These are phyloP conservation scores for Etheostoma nigrum DNA, from an alignment of 2,797 vertebrate genomes.

Conservation along the genomic window DNA sequence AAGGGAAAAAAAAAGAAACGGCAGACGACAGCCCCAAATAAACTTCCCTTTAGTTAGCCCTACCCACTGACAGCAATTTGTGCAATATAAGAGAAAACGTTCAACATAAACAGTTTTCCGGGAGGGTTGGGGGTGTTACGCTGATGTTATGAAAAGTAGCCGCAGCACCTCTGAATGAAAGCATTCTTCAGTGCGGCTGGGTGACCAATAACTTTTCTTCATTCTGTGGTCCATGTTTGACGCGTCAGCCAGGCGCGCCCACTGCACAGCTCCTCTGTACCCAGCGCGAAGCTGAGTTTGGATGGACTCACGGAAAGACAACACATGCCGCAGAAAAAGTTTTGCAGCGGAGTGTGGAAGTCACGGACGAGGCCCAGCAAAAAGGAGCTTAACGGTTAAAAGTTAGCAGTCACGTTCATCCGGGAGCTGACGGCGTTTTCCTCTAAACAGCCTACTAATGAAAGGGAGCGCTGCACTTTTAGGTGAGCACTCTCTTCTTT, in stretches of 20 bases:
- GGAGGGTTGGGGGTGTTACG: not conserved
- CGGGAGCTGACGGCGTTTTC: slow-evolving; percentile 5
- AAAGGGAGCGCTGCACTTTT: slow-evolving; percentile 21
- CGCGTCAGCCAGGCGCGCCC: slow-evolving; percentile 73
- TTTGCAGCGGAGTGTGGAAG: slow-evolving; percentile 4
- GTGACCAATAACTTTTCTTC: slow-evolving; percentile 65
- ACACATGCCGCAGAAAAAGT: slow-evolving; percentile 34
- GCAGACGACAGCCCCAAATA: not conserved
- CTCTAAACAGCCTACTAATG: not conserved
- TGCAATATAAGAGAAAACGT: not conserved
- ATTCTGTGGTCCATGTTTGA: slow-evolving; percentile 51
- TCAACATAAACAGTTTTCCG: not conserved
- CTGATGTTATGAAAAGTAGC: slow-evolving; percentile 43
- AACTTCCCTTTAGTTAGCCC: not conserved
- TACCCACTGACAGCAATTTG: not conserved
- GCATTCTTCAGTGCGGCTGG: slow-evolving; percentile 60
- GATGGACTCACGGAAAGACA: slow-evolving; percentile 57
- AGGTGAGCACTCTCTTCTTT: slow-evolving; percentile 46
- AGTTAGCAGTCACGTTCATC: not conserved
- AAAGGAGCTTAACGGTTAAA: slow-evolving; percentile 23
- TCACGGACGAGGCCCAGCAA: slow-evolving; percentile 4
- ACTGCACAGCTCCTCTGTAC: slow-evolving; percentile 33
- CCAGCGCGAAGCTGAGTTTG: slow-evolving; percentile 32
- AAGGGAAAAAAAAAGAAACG: slow-evolving; percentile 8
- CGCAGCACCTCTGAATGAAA: slow-evolving; percentile 63